phyloP scores from a whole-genome alignment of 2,888 invertebrate species.

The Pseudococcus longispinus region DNA sequence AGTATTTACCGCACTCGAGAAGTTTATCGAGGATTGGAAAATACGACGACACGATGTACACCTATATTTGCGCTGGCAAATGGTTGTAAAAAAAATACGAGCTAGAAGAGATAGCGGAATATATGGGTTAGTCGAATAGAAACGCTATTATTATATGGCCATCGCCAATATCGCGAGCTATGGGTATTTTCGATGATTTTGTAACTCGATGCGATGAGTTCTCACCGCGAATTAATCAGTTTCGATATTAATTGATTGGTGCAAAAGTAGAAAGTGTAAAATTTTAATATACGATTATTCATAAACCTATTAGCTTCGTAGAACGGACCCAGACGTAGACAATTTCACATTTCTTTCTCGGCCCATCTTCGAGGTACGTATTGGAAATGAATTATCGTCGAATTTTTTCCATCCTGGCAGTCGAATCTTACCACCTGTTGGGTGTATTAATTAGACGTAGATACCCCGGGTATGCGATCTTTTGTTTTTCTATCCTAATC shows the following conservation, averaged over 20 bases:
- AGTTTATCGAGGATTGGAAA: neutral
- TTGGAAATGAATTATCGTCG: constrained; percentile 9
- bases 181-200: neutral
- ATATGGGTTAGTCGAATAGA: neutral
- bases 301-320: neutral
- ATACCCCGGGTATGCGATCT: neutral
- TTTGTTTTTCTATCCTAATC: neutral
- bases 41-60: neutral
- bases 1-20: neutral
- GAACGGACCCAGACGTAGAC: neutral
- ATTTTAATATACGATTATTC: constrained; percentile 28
- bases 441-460: neutral
- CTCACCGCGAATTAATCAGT: neutral
- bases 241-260: neutral
- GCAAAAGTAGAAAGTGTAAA: constrained; percentile 40
- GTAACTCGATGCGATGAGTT: neutral
- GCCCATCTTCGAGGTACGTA: neutral
- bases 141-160: neutral
- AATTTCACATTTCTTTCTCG: neutral
- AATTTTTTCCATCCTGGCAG: neutral
- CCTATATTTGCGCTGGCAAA: neutral
- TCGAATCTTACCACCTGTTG: neutral
- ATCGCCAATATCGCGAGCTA: neutral
- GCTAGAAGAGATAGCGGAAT: neutral
- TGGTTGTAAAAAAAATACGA: neutral